Conservation (phyloP, 1,140 invertebrate species). For the Chironomus striatipennis region DNA sequence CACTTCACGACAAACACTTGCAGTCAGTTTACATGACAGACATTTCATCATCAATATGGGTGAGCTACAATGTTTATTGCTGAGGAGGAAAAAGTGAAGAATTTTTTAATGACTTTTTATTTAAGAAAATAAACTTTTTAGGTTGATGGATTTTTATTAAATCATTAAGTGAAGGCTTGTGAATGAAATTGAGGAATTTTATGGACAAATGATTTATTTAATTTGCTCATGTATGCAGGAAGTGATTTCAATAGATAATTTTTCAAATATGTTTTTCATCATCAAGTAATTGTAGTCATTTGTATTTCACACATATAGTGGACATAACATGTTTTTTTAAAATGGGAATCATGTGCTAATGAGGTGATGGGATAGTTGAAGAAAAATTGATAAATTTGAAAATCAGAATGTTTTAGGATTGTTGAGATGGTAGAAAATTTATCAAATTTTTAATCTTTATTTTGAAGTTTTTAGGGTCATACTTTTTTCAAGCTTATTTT, state of each 20-base stretch:
- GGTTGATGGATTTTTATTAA: not conserved
- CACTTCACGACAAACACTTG: conserved; percentile 12
- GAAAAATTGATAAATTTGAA: too few species aligned
- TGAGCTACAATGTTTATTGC: not conserved
- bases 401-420: too few species aligned
- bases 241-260: not conserved
- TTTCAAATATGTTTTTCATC: conserved; percentile 7
- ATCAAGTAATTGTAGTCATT: conserved; percentile 7
- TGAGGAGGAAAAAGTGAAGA: not conserved
- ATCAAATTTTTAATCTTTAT: too few species aligned
- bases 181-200: not conserved
- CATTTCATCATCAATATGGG: conserved; percentile 1
- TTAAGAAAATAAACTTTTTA: not conserved
- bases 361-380: too few species aligned
- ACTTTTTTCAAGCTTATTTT: too few species aligned
- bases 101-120: conserved; percentile 10
- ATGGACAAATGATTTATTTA: not conserved
- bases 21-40: conserved; percentile 12
- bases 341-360: too few species aligned
- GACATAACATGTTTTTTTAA: too few species aligned
- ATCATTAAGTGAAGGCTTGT: not conserved
- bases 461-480: too few species aligned
- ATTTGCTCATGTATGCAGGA: not conserved
- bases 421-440: too few species aligned
- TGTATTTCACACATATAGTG: not conserved